A percentile compares a stretch with the other conserved stretches of the same genome.
phyloP scores from a whole-genome alignment of 2,113 vertebrate species.

The Oceanites oceanicus region DNA sequence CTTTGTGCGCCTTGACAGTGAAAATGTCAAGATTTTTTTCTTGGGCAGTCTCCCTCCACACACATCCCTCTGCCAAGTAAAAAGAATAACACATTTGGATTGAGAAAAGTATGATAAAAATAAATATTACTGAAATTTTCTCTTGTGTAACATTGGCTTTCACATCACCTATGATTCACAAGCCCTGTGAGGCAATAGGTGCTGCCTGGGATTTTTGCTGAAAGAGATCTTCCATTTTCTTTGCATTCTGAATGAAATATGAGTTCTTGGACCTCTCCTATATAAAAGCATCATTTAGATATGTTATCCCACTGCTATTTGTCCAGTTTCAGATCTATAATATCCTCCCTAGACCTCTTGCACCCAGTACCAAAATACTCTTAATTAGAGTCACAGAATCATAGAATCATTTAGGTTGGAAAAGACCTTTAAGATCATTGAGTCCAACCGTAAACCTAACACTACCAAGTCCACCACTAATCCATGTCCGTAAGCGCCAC shows the following conservation, averaged over 20 bases:
- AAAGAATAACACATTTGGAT: background rate
- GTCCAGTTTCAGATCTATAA: background rate
- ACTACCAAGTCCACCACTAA: background rate
- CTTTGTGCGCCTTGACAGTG: background rate
- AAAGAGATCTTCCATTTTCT: constrained; percentile 13
- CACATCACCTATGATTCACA: constrained; percentile 11
- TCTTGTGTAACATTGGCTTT: background rate
- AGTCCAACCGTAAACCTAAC: background rate
- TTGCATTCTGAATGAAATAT: constrained; percentile 12
- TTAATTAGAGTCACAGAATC: background rate
- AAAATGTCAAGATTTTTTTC: background rate
- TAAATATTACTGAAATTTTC: background rate
- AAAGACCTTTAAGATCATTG: background rate
- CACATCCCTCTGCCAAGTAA: background rate
- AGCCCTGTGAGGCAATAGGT: background rate
- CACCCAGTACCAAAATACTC: background rate
- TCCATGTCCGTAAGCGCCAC: background rate
- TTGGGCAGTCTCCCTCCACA: background rate
- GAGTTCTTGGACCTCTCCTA: background rate
- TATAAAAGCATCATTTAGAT: background rate
- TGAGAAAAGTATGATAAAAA: constrained; percentile 28
- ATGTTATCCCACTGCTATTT: background rate
- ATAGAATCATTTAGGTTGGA: background rate
- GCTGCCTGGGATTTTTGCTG: background rate
- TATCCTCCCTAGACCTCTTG: background rate